These are phyloP conservation scores for Laupala kohalensis DNA, from an alignment of 1,140 invertebrate genomes.

Conservation along the genomic window DNA sequence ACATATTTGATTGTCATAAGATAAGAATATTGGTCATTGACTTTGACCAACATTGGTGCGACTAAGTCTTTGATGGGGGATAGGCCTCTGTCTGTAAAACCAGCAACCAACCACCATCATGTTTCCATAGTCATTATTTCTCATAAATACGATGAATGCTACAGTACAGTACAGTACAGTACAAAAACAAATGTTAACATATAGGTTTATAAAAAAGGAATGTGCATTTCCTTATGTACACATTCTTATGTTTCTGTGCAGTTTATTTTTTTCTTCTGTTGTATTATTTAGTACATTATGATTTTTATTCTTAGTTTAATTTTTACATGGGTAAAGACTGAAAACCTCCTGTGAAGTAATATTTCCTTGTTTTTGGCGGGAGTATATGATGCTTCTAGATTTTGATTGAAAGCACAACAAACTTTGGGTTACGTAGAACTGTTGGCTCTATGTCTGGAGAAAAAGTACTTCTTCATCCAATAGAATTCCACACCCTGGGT, in stretches of 20 bases:
- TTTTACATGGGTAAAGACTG: background rate
- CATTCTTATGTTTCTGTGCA: background rate
- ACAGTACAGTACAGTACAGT: background rate
- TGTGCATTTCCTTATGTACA: background rate
- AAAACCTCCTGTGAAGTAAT: background rate
- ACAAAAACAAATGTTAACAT: background rate
- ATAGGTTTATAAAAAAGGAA: background rate
- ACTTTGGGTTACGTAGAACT: background rate
- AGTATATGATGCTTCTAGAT: background rate
- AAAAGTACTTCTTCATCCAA: background rate
- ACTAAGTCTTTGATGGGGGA: background rate
- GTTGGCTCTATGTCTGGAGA: background rate
- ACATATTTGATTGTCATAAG: background rate
- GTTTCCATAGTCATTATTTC: background rate
- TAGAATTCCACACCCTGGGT: background rate
- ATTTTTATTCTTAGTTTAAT: background rate
- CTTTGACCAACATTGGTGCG: constrained; percentile 4
- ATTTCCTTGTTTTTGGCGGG: background rate
- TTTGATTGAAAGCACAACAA: background rate
- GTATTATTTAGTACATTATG: background rate
- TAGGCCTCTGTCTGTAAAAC: background rate
- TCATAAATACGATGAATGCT: background rate
- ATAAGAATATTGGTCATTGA: background rate
- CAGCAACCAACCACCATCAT: background rate
- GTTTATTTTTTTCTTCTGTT: background rate